These are phyloP conservation scores for Oasisia sp. DNA, from an alignment of 2,888 invertebrate genomes.

Conservation along the genomic window DNA sequence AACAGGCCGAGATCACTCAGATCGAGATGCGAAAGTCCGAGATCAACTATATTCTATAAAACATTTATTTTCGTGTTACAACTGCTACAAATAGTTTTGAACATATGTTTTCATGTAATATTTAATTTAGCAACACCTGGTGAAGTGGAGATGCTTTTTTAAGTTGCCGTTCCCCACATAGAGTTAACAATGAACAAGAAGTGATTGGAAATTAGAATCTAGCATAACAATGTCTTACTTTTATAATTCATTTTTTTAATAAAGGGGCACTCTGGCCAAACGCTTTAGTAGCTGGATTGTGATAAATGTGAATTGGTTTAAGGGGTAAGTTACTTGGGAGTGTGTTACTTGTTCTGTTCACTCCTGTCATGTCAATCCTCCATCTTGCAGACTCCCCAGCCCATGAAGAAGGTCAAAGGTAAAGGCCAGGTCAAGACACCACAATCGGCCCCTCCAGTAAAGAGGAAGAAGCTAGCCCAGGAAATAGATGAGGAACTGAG, in stretches of 20 bases:
- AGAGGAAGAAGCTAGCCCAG: constrained; percentile 35
- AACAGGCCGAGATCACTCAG: too few species aligned
- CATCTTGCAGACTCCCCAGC: constrained; percentile 32
- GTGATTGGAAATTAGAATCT: too few species aligned
- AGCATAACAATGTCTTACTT: background rate
- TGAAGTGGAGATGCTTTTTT: too few species aligned
- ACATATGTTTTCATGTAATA: too few species aligned
- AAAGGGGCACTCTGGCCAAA: background rate
- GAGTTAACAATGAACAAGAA: too few species aligned
- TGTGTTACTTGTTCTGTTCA: background rate
- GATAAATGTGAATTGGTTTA: background rate
- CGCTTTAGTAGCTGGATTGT: background rate
- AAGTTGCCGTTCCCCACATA: too few species aligned
- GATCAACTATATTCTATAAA: too few species aligned
- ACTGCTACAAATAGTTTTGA: too few species aligned
- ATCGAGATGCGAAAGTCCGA: too few species aligned
- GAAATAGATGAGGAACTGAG: constrained; percentile 38
- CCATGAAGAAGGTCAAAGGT: constrained; percentile 52
- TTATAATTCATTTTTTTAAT: background rate
- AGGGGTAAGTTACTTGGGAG: too few species aligned
- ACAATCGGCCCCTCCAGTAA: constrained; percentile 37
- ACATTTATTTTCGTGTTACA: too few species aligned
- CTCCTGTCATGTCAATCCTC: background rate
- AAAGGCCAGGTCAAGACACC: constrained; percentile 33
- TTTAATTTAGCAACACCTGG: too few species aligned